phyloP scores from a whole-genome alignment of 1,140 invertebrate species.

The Drosophila parvula region DNA sequence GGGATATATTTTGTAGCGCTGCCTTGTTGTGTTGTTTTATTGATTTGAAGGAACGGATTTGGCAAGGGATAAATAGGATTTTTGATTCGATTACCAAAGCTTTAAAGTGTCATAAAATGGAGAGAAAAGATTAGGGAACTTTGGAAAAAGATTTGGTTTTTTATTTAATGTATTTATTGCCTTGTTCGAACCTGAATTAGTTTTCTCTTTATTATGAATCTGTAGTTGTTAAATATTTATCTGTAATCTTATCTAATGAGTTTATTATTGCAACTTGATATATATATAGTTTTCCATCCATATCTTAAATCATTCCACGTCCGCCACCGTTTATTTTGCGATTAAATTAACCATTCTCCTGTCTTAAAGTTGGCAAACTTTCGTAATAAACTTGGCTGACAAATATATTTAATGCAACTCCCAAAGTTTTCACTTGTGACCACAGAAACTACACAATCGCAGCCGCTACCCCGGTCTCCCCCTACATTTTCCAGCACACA shows the following conservation, averaged over 20 bases:
- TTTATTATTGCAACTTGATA: not conserved
- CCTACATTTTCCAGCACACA: slow-evolving; percentile 43
- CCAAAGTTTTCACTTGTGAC: slow-evolving; percentile 67
- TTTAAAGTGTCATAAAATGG: slow-evolving; percentile 11
- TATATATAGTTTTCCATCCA: too few relatives aligned
- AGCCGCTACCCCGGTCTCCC: not conserved
- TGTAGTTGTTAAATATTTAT: not conserved
- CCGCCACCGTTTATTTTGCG: slow-evolving; percentile 11
- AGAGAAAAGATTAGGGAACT: not conserved
- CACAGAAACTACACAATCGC: slow-evolving; percentile 46
- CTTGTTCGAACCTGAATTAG: too few relatives aligned
- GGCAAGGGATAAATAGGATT: slow-evolving; percentile 28
- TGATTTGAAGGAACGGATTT: slow-evolving; percentile 43
- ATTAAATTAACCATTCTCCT: slow-evolving; percentile 26
- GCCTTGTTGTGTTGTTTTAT: slow-evolving; percentile 34
- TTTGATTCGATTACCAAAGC: slow-evolving; percentile 12
- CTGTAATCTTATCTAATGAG: not conserved
- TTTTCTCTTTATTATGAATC: too few relatives aligned
- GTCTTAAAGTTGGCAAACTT: slow-evolving; percentile 40
- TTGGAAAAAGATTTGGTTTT: not conserved
- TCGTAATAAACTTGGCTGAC: slow-evolving; percentile 40
- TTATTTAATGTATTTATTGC: not conserved
- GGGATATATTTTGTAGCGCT: slow-evolving; percentile 10
- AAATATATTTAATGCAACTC: slow-evolving; percentile 51
- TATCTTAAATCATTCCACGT: not conserved